Evolutionary conservation across 1,140 invertebrate species (phyloP), one percentile per base, ranked within the genome.

Genomic region (Drosophila kurseongensis): DNA sequence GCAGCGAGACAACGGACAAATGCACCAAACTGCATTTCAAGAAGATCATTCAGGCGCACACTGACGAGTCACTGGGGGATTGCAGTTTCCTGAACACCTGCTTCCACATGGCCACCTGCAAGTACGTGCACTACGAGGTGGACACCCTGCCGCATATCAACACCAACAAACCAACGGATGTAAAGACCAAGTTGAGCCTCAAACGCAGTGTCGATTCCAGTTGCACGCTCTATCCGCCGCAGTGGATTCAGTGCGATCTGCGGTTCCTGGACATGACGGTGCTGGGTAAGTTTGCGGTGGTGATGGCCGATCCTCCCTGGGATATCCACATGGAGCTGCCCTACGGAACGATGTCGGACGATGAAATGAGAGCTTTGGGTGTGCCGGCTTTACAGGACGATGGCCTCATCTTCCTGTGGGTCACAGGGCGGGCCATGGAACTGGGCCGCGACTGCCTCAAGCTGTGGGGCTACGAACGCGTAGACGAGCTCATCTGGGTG

Each of bases 21-120:
- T 99, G 98, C 93, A 96, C 96, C 66, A 98, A 98, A 90, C 93
- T 99, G 27, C 98, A 99, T 93, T 99, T 99, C 91, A 97, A 97
- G 89, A 99, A 99, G 94, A 99, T 99, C 63, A 98, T 99, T 72
- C 98, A 99, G 92, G 95, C 95, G 67, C 98, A 99, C 92, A 99
- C 98, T 0, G 98, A 99, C 92, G 98, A 99, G 93, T 95, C 97
- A 0, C 93, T 99, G 6, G 98, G 98, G 0, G 98, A 99, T 92
- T 99, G 98, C 92, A 99, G 98, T 44, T 99, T 99, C 93, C 94
- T 99, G 0, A 99, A 99, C 91, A 99, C 98, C 1, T 99, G 98
- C 92, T 99, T 99, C 91, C 98, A 99, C 91, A 99, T 99, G 98
- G 98, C 99, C 78, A 98, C 97, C 50, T 99, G 98, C 95, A 99